phyloP scores from a whole-genome alignment of 2,113 vertebrate genomes.

The Lepus americanus region DNA sequence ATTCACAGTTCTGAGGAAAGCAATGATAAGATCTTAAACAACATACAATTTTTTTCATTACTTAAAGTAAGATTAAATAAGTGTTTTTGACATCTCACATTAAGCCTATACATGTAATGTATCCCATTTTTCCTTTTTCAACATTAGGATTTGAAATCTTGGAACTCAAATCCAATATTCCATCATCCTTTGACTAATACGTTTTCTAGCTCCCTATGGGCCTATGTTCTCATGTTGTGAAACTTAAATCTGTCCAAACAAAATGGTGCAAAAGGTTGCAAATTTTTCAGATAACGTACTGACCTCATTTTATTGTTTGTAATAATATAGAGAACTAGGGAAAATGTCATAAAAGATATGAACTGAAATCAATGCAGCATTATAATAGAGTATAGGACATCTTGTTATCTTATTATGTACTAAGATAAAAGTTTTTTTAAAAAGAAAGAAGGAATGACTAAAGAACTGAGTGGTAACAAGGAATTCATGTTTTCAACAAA shows the following conservation, averaged over 20 bases:
- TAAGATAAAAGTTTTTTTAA: neutral
- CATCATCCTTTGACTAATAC: conserved; percentile 60
- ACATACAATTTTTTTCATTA: conserved; percentile 11
- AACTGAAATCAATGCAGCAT: conserved; percentile 26
- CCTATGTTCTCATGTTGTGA: conserved; percentile 72
- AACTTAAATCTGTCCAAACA: conserved; percentile 61
- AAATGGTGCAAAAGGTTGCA: conserved; percentile 44
- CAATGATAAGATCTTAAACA: neutral
- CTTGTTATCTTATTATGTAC: neutral
- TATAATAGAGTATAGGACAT: neutral
- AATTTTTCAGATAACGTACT: neutral
- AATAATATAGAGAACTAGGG: conserved; percentile 35
- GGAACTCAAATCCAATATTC: conserved; percentile 48
- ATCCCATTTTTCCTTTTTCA: conserved; percentile 35
- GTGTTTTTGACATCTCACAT: neutral
- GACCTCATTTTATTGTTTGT: conserved; percentile 27
- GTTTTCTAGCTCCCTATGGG: conserved; percentile 43
- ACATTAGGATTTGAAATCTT: neutral
- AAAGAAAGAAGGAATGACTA: neutral
- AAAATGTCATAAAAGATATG: neutral
- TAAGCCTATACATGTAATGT: neutral
- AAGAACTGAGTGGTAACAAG: neutral
- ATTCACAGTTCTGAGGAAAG: conserved; percentile 65
- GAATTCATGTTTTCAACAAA: neutral
- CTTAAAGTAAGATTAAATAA: conserved; percentile 24